phyloP scores from a whole-genome alignment of 2,888 invertebrate genomes.

The Zaprionus lineosus region DNA sequence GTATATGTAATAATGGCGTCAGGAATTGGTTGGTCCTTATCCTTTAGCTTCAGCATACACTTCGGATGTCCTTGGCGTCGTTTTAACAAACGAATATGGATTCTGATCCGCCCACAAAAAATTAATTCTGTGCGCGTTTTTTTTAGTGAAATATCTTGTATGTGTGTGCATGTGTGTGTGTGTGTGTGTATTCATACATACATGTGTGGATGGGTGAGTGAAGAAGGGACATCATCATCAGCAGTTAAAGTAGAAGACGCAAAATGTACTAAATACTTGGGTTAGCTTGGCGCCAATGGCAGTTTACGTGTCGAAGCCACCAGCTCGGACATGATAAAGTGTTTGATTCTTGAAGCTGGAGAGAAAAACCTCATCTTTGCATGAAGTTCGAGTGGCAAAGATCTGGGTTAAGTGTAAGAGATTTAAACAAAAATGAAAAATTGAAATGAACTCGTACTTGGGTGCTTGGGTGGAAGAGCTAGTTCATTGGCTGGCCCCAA shows the following conservation, averaged over 20 bases:
- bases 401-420: background rate
- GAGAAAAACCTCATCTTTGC: conserved; percentile 7
- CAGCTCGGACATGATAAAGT: conserved; percentile 45
- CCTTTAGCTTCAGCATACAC: background rate
- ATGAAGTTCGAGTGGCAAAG: background rate
- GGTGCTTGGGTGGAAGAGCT: too few species aligned
- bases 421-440: background rate
- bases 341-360: conserved; percentile 32
- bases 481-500: too few species aligned
- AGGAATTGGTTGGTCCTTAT: background rate
- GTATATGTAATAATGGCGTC: conserved; percentile 32
- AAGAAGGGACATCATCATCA: background rate
- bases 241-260: conserved; percentile 10
- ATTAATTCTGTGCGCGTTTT: conserved; percentile 51
- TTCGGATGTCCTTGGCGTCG: conserved; percentile 59
- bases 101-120: conserved; percentile 27
- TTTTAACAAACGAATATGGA: conserved; percentile 7
- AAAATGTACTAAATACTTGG: conserved; percentile 22
- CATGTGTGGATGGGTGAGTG: background rate
- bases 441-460: too few species aligned
- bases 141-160: conserved; percentile 40
- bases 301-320: conserved; percentile 47
- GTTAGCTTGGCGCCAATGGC: conserved; percentile 57
- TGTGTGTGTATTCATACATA: background rate
- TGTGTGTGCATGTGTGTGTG: conserved; percentile 31